phyloP scores from a whole-genome alignment of 2,113 vertebrate genomes.

The Pedetes capensis region DNA sequence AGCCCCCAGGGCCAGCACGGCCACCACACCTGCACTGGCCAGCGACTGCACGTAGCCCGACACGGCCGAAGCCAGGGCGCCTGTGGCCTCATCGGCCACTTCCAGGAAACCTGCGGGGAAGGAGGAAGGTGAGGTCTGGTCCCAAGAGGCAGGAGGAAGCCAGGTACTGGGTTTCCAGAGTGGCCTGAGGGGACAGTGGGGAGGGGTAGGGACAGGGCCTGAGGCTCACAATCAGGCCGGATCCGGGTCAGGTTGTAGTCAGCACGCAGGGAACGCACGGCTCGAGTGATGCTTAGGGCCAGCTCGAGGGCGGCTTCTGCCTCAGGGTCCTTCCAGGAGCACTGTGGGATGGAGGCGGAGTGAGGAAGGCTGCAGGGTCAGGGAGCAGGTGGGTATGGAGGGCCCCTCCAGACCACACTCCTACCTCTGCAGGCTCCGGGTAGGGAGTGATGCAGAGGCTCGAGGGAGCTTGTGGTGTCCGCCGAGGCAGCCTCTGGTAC shows the following conservation, averaged over 20 bases:
- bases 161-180: neutral
- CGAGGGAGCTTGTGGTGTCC: slow-evolving; percentile 80
- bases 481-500: slow-evolving; percentile 90
- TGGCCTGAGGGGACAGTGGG: neutral
- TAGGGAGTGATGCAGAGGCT: slow-evolving; percentile 89
- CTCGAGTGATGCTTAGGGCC: slow-evolving; percentile 86
- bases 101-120: slow-evolving; percentile 87
- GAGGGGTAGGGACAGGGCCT: rapidly evolving
- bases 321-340: slow-evolving; percentile 88
- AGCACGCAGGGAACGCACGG: slow-evolving; percentile 89
- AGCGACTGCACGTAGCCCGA: slow-evolving; percentile 88
- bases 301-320: slow-evolving; percentile 88
- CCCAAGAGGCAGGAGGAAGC: neutral
- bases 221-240: slow-evolving; percentile 90
- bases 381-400: neutral
- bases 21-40: slow-evolving; percentile 87
- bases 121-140: neutral
- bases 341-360: slow-evolving; percentile 75
- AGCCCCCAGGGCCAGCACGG: slow-evolving; percentile 69
- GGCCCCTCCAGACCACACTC: too few relatives aligned
- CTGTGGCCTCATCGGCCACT: slow-evolving; percentile 85
- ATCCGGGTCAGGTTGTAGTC: slow-evolving; percentile 94
- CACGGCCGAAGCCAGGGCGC: slow-evolving; percentile 81
- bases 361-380: neutral
- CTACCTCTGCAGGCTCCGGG: slow-evolving; percentile 87